Evolutionary conservation across 1,140 invertebrate genomes (phyloP), one percentile per base, ranked within the genome.

Genomic region (Ladona fulva): DNA sequence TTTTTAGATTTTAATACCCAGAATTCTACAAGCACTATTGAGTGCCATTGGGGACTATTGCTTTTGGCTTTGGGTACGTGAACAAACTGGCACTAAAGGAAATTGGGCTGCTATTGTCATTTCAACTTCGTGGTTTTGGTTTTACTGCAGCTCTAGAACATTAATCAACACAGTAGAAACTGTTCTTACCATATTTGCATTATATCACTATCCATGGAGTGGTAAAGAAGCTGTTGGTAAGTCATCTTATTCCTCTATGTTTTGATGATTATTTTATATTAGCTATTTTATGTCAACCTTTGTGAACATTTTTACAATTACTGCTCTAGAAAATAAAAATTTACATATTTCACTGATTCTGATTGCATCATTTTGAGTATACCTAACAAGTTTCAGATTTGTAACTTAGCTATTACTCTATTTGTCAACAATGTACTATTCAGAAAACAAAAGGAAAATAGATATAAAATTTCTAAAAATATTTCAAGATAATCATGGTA

Each of bases 161-260:
- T 82, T 98, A 44, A 89, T 92, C 12, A 98, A 98, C 82, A 93
- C 91, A 0, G 83, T 94, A 78, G 96, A 98, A 87, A 91, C 92
- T 52, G 87, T 90, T 14, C 83, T 97, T 14, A 92, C 93, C 1
- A 90, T 89, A 7, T 90, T 96, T 78, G 95, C 92, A 0, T 81
- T 97, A 0, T 94, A 92, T 66, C 89, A 92, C 79, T 97, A 92
- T 84, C 93, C 95, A 7, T 96, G 93, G 90, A 86, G 87, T 75
- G 81, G 79, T 77, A 80, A 80, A 80, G 83, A 19, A 84, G 85
- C 78, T 80, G 83, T 85, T 78, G 82, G 84, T 88, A 87, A 79
- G 84, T 81, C 66, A n/a, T n/a, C n/a, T n/a, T n/a, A n/a, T n/a
- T n/a, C n/a, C n/a, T 37, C 8, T 37, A 37, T 37, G 1, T 37